Evolutionary conservation across 2,113 vertebrate species (phyloP).

Genomic region (Zosterops hypoxanthus): DNA sequence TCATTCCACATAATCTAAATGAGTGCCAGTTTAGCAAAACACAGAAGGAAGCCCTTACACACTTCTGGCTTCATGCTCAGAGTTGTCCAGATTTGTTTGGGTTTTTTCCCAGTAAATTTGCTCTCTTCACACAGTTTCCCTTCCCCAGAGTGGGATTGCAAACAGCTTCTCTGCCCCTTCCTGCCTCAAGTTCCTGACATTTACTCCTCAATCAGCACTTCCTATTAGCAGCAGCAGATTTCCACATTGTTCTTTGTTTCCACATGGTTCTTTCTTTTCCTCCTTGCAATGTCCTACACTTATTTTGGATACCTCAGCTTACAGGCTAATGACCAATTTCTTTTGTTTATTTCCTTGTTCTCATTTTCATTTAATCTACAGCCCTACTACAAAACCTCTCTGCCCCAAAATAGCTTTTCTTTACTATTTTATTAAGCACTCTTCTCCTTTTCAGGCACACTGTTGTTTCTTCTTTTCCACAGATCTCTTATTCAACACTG

Average conservation of each 20-base stretch:
- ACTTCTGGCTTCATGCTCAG: neutral
- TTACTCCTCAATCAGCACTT: neutral
- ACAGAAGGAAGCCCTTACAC: neutral
- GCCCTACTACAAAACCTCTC: neutral
- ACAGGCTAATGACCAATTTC: slow-evolving; percentile 6
- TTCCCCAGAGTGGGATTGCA: neutral
- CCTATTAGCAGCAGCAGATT: neutral
- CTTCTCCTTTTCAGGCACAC: neutral
- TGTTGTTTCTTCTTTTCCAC: neutral
- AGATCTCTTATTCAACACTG: neutral
- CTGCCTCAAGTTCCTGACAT: neutral
- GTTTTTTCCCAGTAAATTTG: neutral
- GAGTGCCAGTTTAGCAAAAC: neutral
- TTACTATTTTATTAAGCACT: neutral
- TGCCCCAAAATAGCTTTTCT: neutral
- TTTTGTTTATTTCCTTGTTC: neutral
- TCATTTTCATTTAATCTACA: neutral
- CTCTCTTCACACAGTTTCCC: neutral
- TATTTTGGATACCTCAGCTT: neutral
- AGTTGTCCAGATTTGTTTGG: neutral
- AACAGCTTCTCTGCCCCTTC: neutral
- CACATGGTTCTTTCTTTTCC: neutral
- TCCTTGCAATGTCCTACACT: neutral
- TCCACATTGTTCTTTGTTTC: neutral
- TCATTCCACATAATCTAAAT: neutral